Base-by-base conservation (phyloP, 2,113 vertebrate genomes). In the Anoplopoma fimbria region DNA sequence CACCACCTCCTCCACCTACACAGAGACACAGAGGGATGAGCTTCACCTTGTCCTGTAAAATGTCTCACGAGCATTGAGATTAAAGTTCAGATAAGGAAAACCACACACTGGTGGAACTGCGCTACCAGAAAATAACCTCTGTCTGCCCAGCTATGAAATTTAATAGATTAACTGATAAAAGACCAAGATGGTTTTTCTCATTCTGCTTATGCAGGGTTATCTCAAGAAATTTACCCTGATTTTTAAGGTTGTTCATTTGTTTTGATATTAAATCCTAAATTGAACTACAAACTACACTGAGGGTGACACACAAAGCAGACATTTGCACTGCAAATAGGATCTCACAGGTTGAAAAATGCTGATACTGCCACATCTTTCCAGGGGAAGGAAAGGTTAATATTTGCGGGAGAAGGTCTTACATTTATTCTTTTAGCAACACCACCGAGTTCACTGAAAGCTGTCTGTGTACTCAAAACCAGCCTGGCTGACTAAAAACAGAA, bases 1-100 rank as follows among this genome's bases (percentile, higher is more conserved):
- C 80, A 99, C 98, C 84, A 99, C 96, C 94, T 99, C 98, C 93
- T 99, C 98, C 64, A 99, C 98, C 98, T 99, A 89, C n/a, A 65
- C 25, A 85, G 21, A 86, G 51, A 87, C 42, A 87, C 33, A 92
- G 36, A 77, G 3, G 27, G 51, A 81, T 79, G 31, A 77, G 53
- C 49, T 36, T 29, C 23, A 13, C n/a, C 29, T 64, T 85, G n/a
- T 34, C 25, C 58, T 36, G 58, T 13, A n/a, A 85, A 85, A 77
- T 65, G 36, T 67, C 75, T 81, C 63, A 31, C 4, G 1, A 74
- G 65, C 62, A 45, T 45, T 51, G 40, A 81, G 86, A 86, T 85
- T 68, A 45, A 75, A 68, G 77, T 40, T 77, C 58, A 70, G 86
- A 86, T 85, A 75, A 77, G 70, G 14, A 83, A n/a, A 84, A 72